Conservation (phyloP, 2,888 invertebrate species). For the Calliopum simillimum region DNA sequence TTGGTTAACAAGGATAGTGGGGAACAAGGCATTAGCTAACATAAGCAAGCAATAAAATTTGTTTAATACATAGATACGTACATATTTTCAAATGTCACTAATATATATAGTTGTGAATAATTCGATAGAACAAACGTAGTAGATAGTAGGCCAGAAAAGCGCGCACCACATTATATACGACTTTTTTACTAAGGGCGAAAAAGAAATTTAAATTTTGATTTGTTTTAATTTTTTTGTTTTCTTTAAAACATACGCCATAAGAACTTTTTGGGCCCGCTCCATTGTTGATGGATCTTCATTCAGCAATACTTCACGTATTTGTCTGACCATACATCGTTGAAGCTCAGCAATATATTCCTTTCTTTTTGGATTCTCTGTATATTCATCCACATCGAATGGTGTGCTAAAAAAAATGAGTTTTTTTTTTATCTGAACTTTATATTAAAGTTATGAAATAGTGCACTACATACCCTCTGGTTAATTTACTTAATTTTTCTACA, state of each 20-base stretch:
- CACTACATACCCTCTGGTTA: constrained; percentile 45
- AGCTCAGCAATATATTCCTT: constrained; percentile 4
- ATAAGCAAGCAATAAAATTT: too few species aligned
- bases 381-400: constrained; percentile 46
- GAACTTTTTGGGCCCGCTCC: constrained; percentile 42
- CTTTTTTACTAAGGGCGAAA: constrained; percentile 1
- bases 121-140: constrained; percentile 21
- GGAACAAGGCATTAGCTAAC: too few species aligned
- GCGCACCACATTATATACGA: constrained; percentile 25
- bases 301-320: constrained; percentile 51
- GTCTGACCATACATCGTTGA: constrained; percentile 46
- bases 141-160: constrained; percentile 16
- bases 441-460: neutral
- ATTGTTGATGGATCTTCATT: constrained; percentile 51
- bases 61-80: too few species aligned
- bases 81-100: neutral
- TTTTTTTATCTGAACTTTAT: neutral
- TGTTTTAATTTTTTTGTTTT: neutral
- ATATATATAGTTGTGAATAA: neutral
- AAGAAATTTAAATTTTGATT: neutral
- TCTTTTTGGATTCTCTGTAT: constrained; percentile 13
- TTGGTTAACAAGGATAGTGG: too few species aligned
- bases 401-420: constrained; percentile 48
- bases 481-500: constrained; percentile 31
- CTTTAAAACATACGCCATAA: constrained; percentile 47